phyloP scores from a whole-genome alignment of 1,140 invertebrate genomes.

The Radopholus similis region DNA sequence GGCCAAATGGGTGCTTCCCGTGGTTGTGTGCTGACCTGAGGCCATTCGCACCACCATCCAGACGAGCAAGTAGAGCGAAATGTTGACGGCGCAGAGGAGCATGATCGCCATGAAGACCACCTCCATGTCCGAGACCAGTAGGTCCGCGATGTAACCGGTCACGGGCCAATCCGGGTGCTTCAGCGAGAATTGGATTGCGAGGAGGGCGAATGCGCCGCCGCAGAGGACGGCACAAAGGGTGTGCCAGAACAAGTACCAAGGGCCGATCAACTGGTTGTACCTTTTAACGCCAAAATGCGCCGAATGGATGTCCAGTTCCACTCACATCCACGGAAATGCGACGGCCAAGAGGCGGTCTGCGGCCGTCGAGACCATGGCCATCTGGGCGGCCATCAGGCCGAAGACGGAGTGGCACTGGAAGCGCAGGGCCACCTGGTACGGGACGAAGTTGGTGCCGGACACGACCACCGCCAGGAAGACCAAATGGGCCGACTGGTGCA shows the following conservation, averaged over 20 bases:
- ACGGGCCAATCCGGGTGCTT: not conserved
- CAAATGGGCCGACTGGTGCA: conserved; percentile 6
- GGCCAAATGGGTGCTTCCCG: too few relatives aligned
- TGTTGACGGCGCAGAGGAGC: not conserved
- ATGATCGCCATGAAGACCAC: not conserved
- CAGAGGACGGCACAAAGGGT: not conserved
- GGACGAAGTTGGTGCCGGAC: conserved; percentile 4
- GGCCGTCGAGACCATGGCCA: not conserved
- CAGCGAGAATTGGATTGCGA: not conserved
- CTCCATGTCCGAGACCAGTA: not conserved
- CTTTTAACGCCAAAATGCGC: too few relatives aligned
- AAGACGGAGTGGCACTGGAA: conserved; percentile 4
- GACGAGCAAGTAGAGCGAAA: conserved; percentile 6
- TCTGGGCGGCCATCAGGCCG: not conserved
- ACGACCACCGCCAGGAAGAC: not conserved
- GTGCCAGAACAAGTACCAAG: not conserved
- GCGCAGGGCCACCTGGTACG: not conserved
- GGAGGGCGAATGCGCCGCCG: not conserved
- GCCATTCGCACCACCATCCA: not conserved
- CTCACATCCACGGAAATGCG: not conserved
- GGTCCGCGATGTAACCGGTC: conserved; percentile 10
- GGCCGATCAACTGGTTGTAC: too few relatives aligned
- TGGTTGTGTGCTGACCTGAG: too few relatives aligned
- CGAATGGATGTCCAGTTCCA: too few relatives aligned
- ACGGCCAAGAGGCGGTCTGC: not conserved